phyloP scores from a whole-genome alignment of 2,888 invertebrate genomes.

The Anthophora plumipes region DNA sequence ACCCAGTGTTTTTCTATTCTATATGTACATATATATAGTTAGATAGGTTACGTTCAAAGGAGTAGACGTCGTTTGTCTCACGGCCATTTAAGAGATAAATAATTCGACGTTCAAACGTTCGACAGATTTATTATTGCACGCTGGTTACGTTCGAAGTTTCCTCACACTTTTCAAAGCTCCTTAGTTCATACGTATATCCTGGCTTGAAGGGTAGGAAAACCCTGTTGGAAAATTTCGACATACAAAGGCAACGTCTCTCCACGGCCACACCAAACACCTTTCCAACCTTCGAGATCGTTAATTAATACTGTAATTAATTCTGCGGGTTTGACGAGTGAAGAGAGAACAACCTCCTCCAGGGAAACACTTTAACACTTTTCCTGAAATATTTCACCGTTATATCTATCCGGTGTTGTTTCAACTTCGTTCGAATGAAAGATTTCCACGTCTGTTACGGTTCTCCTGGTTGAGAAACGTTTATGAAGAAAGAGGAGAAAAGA shows the following conservation, averaged over 20 bases:
- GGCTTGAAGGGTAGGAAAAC: too few species aligned
- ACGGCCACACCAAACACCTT: slow-evolving; percentile 39
- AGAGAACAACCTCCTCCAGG: background rate
- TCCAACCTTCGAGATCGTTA: slow-evolving; percentile 58
- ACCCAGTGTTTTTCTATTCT: background rate
- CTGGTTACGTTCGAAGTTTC: too few species aligned
- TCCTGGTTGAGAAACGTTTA: slow-evolving; percentile 2
- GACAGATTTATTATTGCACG: background rate
- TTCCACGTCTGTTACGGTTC: too few species aligned
- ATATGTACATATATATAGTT: too few species aligned
- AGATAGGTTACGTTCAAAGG: background rate
- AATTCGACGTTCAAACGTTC: background rate
- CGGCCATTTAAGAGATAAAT: background rate
- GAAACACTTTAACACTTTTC: too few species aligned
- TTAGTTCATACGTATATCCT: too few species aligned
- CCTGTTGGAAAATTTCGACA: too few species aligned
- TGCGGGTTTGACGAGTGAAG: slow-evolving; percentile 31
- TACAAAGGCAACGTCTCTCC: slow-evolving; percentile 50
- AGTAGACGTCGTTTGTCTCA: background rate
- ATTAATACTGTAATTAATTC: slow-evolving; percentile 69
- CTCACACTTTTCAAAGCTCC: too few species aligned
- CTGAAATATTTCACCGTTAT: too few species aligned
- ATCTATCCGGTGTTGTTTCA: too few species aligned
- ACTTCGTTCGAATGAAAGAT: too few species aligned
- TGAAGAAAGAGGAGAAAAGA: background rate